phyloP scores from a whole-genome alignment of 2,888 invertebrate genomes.

The Euplagia quadripunctaria region DNA sequence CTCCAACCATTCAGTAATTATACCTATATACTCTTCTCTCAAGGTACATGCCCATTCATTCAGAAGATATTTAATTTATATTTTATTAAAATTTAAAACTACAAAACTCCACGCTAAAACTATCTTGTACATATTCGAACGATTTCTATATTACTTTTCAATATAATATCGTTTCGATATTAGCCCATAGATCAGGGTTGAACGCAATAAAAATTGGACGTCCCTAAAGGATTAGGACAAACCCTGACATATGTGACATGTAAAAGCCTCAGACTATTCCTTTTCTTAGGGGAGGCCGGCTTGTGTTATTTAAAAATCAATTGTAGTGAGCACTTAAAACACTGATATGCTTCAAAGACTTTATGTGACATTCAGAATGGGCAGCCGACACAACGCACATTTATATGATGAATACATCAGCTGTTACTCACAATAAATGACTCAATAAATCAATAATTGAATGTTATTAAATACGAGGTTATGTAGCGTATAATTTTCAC shows the following conservation, averaged over 20 bases:
- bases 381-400: constrained; percentile 58
- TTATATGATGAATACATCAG: constrained; percentile 72
- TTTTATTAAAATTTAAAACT: constrained; percentile 17
- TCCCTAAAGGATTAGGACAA: constrained; percentile 83
- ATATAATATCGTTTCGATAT: constrained; percentile 80
- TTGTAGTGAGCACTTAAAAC: constrained; percentile 70
- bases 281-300: constrained; percentile 68
- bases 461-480: constrained; percentile 73
- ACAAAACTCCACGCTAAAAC: constrained; percentile 29
- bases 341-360: constrained; percentile 56
- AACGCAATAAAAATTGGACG: constrained; percentile 83
- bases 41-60: constrained; percentile 22
- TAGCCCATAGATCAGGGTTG: constrained; percentile 80
- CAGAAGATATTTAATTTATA: constrained; percentile 11
- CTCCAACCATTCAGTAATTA: constrained; percentile 53
- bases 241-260: constrained; percentile 84
- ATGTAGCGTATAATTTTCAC: constrained; percentile 76
- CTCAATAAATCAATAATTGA: constrained; percentile 76
- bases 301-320: constrained; percentile 80
- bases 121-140: constrained; percentile 63
- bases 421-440: constrained; percentile 71
- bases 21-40: constrained; percentile 49
- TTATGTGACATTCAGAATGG: constrained; percentile 61
- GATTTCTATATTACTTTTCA: constrained; percentile 70
- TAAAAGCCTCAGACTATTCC: constrained; percentile 78